These are phyloP conservation scores for Aptenodytes patagonicus DNA, from an alignment of 2,113 vertebrate species.

Conservation along the genomic window DNA sequence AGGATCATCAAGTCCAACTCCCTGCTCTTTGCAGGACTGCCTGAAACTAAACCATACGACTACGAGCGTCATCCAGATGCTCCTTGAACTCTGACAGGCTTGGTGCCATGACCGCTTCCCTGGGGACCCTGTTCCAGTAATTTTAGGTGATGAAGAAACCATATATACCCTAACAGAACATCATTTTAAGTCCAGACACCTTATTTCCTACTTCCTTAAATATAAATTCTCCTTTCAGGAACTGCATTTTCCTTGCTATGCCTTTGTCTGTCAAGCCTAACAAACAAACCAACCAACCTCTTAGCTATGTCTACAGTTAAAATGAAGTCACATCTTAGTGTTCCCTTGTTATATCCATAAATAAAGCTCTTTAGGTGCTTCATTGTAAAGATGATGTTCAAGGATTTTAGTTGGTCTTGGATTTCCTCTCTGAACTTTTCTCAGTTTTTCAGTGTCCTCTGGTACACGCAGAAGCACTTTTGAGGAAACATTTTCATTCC, in stretches of 20 bases:
- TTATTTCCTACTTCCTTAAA: not conserved
- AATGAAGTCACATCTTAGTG: not conserved
- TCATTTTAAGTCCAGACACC: not conserved
- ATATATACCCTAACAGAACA: not conserved
- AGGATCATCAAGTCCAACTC: not conserved
- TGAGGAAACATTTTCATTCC: not conserved
- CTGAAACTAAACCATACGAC: rapidly evolving
- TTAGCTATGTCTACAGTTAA: not conserved
- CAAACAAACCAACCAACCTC: not conserved
- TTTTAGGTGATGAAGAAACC: not conserved
- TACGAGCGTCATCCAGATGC: not conserved
- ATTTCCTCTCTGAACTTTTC: not conserved
- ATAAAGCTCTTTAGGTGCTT: not conserved
- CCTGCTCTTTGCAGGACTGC: not conserved
- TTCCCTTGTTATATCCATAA: not conserved
- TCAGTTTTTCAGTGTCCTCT: not conserved
- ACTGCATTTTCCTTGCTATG: not conserved
- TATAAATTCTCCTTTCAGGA: not conserved
- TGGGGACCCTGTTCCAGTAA: not conserved
- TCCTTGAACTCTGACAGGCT: not conserved
- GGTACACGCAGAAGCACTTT: not conserved
- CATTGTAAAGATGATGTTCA: not conserved
- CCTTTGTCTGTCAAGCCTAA: not conserved
- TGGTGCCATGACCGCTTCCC: not conserved
- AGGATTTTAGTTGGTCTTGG: not conserved